Conservation (phyloP, 2,113 vertebrate species). For the Thunnus maccoyii region DNA sequence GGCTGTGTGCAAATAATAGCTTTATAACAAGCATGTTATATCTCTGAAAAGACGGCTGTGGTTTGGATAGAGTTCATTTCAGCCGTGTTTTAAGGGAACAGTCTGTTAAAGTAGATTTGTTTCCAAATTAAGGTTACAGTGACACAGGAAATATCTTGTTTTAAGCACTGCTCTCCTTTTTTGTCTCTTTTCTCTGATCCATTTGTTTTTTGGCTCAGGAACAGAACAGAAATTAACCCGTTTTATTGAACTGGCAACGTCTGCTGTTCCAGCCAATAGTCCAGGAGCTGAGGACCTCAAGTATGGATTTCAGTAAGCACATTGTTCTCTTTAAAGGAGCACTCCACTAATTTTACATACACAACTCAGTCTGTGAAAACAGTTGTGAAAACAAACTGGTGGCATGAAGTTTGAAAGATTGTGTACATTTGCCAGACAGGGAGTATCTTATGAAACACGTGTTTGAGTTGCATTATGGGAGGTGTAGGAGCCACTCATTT, state of each 20-base stretch:
- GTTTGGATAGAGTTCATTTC: constrained; percentile 47
- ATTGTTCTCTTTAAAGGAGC: no score
- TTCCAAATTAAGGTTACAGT: constrained; percentile 38
- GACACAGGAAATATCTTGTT: constrained; percentile 28
- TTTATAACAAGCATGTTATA: constrained; percentile 52
- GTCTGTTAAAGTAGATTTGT: constrained; percentile 34
- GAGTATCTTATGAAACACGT: no score
- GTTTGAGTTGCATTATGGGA: no score
- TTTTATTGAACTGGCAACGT: constrained; percentile 10
- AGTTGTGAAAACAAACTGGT: not conserved
- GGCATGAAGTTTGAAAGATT: no score
- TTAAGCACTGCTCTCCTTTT: constrained; percentile 10
- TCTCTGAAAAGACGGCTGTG: constrained; percentile 34
- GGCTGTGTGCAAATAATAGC: constrained; percentile 44
- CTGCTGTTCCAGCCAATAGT: not conserved
- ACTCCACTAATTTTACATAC: no score
- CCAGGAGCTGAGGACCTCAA: no score
- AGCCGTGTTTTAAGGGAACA: constrained; percentile 23
- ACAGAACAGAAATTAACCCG: not conserved
- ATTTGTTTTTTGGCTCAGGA: constrained; percentile 9
- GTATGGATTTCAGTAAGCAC: no score
- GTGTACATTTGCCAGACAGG: no score
- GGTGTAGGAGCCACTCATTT: no score
- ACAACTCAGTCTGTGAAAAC: not conserved
- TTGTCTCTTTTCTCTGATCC: not conserved